These are phyloP conservation scores for Planococcus citri DNA, from an alignment of 1,140 invertebrate species.

Conservation along the genomic window DNA sequence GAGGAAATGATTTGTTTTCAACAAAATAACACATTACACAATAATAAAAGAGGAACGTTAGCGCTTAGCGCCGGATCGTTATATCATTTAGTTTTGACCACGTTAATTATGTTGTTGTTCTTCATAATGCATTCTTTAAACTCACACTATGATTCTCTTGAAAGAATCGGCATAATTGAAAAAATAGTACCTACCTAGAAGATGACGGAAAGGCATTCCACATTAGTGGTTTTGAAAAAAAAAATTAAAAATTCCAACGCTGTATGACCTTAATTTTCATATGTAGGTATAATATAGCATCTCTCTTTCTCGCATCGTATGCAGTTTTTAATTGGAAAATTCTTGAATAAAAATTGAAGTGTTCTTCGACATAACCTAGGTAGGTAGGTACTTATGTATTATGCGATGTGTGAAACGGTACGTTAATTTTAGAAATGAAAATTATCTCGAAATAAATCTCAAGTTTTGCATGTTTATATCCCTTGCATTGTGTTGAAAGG, in stretches of 20 bases:
- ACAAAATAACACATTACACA: conserved; percentile 7
- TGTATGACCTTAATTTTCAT: background rate
- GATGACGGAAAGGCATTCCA: background rate
- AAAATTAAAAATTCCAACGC: background rate
- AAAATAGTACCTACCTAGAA: background rate
- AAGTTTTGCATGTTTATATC: background rate
- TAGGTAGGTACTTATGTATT: no score
- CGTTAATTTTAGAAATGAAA: background rate
- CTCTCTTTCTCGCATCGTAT: background rate
- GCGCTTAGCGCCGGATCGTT: background rate
- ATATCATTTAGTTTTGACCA: conserved; percentile 7
- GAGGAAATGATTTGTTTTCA: background rate
- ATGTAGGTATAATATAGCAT: background rate
- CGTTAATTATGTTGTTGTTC: background rate
- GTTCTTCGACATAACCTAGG: no score
- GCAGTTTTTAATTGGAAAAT: conserved; percentile 5
- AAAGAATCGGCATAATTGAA: background rate
- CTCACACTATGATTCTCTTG: background rate
- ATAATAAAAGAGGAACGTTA: background rate
- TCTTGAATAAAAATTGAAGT: background rate
- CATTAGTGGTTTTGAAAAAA: conserved; percentile 1
- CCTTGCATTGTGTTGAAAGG: no score
- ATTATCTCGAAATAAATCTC: background rate
- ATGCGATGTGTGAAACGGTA: background rate
- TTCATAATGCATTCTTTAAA: background rate